Evolutionary conservation across 2,113 vertebrate genomes (phyloP), one percentile per base, ranked within the genome.

Genomic region (Cisticola juncidis): DNA sequence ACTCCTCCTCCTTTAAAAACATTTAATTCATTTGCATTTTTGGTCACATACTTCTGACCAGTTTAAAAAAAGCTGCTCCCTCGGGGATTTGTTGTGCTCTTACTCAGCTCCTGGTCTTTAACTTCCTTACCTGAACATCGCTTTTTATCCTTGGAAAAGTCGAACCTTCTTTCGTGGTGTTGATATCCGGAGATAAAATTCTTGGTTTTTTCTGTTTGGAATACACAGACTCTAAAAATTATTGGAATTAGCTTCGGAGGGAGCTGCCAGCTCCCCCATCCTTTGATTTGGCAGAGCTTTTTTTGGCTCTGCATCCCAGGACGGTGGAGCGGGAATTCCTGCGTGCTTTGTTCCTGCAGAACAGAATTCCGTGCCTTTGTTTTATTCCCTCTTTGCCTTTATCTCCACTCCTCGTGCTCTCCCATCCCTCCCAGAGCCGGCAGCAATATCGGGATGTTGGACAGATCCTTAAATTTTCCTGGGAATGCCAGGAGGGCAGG

Each of bases 401-500:
- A 13, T 19, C 14, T 17, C 40, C 50, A 2, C 36, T 47, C 64
- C 1, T 1, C 3, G 57, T 0, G 4, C 40, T 23, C 11, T 5
- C 35, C 21, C 33, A 2, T 31, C 78, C 56, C 51, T 69, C 23
- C 74, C 31, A 1, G 21, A 58, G 80, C 51, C 11, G 5, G 79
- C 54, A 76, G 21, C 31, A 1, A 11, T 57, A 25, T 23, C 57
- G 15, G 6, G 24, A 65, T 58, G 47, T 45, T 0, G 82, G 54
- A 22, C 25, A 0, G 54, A 5, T 64, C 28, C n/a, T 77, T 62
- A 24, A 60, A 18, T 76, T 94, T 70, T 9, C 77, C 80, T 29
- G 88, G 87, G 84, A 72, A 35, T 42, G 84, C 19, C 25, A 6
- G 8, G 35, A 4, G 64, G 78, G 92, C 95, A 20, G 89, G 76